Base-by-base conservation (phyloP, 2,113 vertebrate genomes). In the Procavia capensis region DNA sequence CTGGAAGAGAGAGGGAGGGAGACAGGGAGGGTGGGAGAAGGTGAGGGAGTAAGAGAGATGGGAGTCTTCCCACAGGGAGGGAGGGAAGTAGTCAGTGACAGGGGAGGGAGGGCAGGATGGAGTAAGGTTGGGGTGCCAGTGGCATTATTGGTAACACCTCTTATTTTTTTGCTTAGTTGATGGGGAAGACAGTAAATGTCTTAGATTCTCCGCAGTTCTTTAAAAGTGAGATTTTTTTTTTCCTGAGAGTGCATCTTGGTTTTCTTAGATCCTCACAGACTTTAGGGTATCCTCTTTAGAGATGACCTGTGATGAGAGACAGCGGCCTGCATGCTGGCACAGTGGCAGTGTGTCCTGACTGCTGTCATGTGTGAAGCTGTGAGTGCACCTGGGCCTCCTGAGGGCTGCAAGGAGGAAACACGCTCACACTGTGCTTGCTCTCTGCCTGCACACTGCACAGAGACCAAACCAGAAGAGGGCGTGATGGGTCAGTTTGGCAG, bases 351-450 rank as follows among this genome's bases (percentile, higher is more conserved):
- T 39, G 14, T 19, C 59, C 1, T 6, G 1, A 6, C 36, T 36
- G 9, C 8, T 31, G 43, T 6, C 0, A 20, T 6, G 0, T 0
- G 9, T 14, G 4, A 47, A 9, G 31, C 14, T 4, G 0, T n/a
- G 11, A 5, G 0, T 72, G 39, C 39, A 10, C 22, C 72, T 50
- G 45, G 45, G 45, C 47, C 50, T 79, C 66, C 57, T 22, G 1
- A 4, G 3, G 16, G 31, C 63, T 41, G 2, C 41, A 34, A 41
- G 0, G 1, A 66, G 41, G 45, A 34, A 57, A 83, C 64, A 0
- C 11, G 36, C 45, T 27, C n/a, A 41, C 36, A 29, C 31, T 3
- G 6, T 25, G 20, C 74, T 57, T 61, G 24, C 36, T 50, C 8
- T 78, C 25, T 36, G 41, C n/a, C 2, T 0, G 0, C 66, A 2